Evolutionary conservation across 1,140 invertebrate genomes (phyloP).

Genomic region (Diachasma alloeum): DNA sequence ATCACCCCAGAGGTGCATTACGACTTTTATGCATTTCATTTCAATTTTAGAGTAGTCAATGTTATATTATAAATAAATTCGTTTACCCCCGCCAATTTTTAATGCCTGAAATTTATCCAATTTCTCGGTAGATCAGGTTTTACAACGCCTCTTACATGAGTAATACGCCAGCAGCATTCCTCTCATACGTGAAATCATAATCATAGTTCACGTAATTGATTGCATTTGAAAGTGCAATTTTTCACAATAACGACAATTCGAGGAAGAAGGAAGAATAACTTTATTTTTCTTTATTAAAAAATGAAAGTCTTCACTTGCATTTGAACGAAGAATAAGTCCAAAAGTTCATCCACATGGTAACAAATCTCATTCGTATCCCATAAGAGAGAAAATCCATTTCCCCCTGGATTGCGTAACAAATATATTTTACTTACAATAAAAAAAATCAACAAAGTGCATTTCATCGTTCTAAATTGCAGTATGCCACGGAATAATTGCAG

Average conservation of each 20-base stretch:
- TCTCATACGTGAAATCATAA: background rate
- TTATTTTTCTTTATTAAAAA: background rate
- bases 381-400: background rate
- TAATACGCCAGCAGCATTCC: constrained; percentile 1
- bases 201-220: constrained; percentile 16
- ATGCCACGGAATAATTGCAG: too few species aligned
- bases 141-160: background rate
- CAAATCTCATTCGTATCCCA: background rate
- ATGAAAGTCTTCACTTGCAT: background rate
- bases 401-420: background rate
- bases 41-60: background rate
- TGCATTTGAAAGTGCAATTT: constrained; percentile 19
- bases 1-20: background rate
- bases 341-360: background rate
- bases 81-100: background rate
- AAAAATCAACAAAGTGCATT: background rate
- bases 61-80: background rate
- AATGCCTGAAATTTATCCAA: background rate
- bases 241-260: background rate
- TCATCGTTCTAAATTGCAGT: background rate
- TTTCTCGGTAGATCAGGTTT: background rate
- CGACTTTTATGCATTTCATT: background rate
- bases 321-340: background rate
- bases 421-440: background rate
- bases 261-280: background rate